These are phyloP conservation scores for Neuroterus valhalla DNA, from an alignment of 1,140 invertebrate genomes.

Conservation along the genomic window DNA sequence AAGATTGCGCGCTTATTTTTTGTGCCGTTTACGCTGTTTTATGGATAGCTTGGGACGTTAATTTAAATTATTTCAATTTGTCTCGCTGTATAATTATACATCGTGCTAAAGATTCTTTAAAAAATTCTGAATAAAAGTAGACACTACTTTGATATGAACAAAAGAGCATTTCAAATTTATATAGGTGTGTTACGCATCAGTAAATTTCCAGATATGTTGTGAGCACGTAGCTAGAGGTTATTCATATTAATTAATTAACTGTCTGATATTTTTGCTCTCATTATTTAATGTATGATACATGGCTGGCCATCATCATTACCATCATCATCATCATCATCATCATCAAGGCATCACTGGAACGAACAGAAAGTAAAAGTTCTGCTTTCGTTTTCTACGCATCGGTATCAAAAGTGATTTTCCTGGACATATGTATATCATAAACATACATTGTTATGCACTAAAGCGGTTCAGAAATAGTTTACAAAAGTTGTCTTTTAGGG, in stretches of 20 bases:
- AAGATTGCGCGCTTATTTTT: background rate
- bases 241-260: slow-evolving; percentile 9
- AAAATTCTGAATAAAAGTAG: background rate
- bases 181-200: background rate
- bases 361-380: slow-evolving; percentile 52
- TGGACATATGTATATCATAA: background rate
- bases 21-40: background rate
- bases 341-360: slow-evolving; percentile 40
- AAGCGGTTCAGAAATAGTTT: background rate
- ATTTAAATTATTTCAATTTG: background rate
- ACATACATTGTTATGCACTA: background rate
- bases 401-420: slow-evolving; percentile 21
- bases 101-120: no score
- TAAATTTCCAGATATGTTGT: background rate
- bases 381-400: slow-evolving; percentile 38
- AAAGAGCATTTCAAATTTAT: background rate
- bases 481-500: no score
- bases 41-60: background rate
- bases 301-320: slow-evolving; percentile 38
- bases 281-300: slow-evolving; percentile 22
- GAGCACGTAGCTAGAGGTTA: background rate
- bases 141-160: background rate
- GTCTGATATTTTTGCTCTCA: background rate
- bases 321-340: slow-evolving; percentile 37
- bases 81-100: background rate